A percentile compares a stretch with the other conserved stretches of the same genome.
Evolutionary conservation across 2,888 invertebrate species (phyloP).

Genomic region (Tenthredo distinguenda): DNA sequence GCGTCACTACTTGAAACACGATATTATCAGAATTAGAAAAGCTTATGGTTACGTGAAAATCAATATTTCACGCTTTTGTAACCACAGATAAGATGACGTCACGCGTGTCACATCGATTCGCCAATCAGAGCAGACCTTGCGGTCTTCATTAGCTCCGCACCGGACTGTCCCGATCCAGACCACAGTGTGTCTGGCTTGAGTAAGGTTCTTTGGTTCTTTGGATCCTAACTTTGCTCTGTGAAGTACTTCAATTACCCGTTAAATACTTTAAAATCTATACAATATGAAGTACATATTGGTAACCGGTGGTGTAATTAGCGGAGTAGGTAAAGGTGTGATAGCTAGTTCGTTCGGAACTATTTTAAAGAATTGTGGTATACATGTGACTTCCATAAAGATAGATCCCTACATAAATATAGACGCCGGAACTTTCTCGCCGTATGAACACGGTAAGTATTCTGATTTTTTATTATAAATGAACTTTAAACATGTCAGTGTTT

Average conservation of each 20-base stretch:
- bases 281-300: conserved; percentile 98
- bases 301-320: conserved; percentile 99
- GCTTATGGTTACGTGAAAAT: background rate
- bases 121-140: background rate
- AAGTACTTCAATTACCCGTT: background rate
- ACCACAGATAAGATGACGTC: background rate
- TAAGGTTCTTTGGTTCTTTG: background rate
- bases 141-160: background rate
- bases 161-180: conserved; percentile 16
- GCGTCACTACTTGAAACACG: background rate
- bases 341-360: conserved; percentile 97
- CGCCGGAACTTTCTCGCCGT: conserved; percentile 99
- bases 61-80: background rate
- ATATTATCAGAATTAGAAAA: background rate
- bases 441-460: conserved; percentile 93
- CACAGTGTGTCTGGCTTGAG: conserved; percentile 32
- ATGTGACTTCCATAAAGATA: conserved; percentile 99
- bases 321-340: conserved; percentile 97
- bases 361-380: conserved; percentile 95
- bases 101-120: background rate
- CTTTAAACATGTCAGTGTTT: background rate
- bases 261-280: background rate
- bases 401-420: conserved; percentile 99
- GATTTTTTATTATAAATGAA: background rate
- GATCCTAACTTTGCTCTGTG: background rate